A percentile compares a stretch with the other conserved stretches of the same genome.
Conservation (phyloP, 1,140 invertebrate genomes). For the Cherax destructor region DNA sequence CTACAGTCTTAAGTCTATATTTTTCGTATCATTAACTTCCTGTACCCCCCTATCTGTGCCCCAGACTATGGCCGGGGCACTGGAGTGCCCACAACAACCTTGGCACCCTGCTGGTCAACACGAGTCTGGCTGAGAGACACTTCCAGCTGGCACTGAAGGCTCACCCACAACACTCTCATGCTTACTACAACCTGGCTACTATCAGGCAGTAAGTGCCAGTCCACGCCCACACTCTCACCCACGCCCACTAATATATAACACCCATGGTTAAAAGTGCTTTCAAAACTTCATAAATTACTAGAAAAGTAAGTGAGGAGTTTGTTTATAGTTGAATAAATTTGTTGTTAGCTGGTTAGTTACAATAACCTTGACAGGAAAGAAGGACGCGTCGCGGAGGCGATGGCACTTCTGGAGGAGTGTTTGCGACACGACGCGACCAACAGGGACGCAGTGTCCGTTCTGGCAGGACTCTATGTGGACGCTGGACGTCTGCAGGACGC, state of each 20-base stretch:
- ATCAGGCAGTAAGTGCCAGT: slow-evolving; percentile 76
- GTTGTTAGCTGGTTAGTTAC: too few relatives aligned
- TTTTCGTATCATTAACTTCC: too few relatives aligned
- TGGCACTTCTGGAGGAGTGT: slow-evolving; percentile 73
- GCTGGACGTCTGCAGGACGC: slow-evolving; percentile 50
- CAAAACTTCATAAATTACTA: too few relatives aligned
- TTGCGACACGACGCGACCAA: slow-evolving; percentile 72
- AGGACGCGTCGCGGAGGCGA: slow-evolving; percentile 72
- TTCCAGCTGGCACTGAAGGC: slow-evolving; percentile 86
- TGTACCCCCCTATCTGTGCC: slow-evolving; percentile 67
- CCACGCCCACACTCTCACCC: background rate
- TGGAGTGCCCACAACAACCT: slow-evolving; percentile 93
- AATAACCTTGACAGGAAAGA: slow-evolving; percentile 55
- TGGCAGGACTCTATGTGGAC: slow-evolving; percentile 60
- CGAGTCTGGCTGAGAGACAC: slow-evolving; percentile 82
- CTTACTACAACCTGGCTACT: slow-evolving; percentile 89
- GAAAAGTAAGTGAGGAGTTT: too few relatives aligned
- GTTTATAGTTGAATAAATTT: too few relatives aligned
- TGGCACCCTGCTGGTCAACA: slow-evolving; percentile 82
- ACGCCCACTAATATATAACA: too few relatives aligned
- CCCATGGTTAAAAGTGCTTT: too few relatives aligned
- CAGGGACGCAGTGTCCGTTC: slow-evolving; percentile 70
- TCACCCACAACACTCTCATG: slow-evolving; percentile 86
- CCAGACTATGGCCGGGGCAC: slow-evolving; percentile 87
- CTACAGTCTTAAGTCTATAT: too few relatives aligned